Evolutionary conservation across 2,888 invertebrate species (phyloP).

Genomic region (Cosmia trapezina): DNA sequence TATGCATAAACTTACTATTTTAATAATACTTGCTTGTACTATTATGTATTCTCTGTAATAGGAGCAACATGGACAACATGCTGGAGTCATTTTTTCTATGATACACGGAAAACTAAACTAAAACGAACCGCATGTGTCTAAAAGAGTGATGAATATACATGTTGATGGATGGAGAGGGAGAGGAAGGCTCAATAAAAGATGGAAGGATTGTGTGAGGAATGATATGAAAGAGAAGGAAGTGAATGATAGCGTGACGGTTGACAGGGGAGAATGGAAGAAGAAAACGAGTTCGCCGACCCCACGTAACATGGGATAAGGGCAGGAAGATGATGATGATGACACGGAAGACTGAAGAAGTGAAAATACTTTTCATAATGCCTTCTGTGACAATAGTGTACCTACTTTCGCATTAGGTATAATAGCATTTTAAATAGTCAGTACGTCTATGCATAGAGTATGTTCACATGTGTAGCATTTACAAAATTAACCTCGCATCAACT

Average conservation of each 20-base stretch:
- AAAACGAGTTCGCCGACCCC: too few relatives aligned
- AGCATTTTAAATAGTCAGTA: background rate
- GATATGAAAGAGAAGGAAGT: too few relatives aligned
- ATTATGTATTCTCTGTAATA: too few relatives aligned
- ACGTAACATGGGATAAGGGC: too few relatives aligned
- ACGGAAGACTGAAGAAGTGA: background rate
- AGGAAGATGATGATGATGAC: too few relatives aligned
- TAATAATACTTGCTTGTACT: background rate
- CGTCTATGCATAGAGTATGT: background rate
- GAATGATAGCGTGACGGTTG: too few relatives aligned
- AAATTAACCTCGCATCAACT: background rate
- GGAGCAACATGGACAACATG: background rate
- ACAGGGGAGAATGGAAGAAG: too few relatives aligned
- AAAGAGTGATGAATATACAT: too few relatives aligned
- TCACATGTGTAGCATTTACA: background rate
- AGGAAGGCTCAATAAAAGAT: background rate
- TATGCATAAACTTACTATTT: background rate
- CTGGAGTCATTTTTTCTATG: background rate
- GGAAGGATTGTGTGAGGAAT: too few relatives aligned
- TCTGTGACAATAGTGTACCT: background rate
- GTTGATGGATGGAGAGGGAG: too few relatives aligned
- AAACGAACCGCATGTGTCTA: too few relatives aligned
- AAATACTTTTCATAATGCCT: background rate
- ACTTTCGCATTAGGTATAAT: background rate
- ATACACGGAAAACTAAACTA: background rate